These are phyloP conservation scores for Zaprionus lachaisei DNA, from an alignment of 1,140 invertebrate genomes.

Conservation along the genomic window DNA sequence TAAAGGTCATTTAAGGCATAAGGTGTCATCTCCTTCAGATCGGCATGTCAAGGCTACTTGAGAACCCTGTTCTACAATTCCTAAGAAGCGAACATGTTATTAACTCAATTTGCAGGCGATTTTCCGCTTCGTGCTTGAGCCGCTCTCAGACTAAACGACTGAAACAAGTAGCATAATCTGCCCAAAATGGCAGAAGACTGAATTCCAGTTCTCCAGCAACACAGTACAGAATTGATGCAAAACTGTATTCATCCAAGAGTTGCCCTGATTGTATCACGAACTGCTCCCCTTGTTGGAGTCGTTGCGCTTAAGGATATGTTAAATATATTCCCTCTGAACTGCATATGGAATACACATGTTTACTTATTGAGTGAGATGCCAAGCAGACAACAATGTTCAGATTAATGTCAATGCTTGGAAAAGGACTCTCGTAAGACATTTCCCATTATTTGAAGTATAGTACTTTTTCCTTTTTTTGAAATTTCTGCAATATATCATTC, in stretches of 20 bases:
- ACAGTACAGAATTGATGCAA: slow-evolving; percentile 31
- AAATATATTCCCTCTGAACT: slow-evolving; percentile 70
- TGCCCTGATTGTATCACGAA: slow-evolving; percentile 21
- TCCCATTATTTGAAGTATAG: neutral
- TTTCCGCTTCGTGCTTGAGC: slow-evolving; percentile 12
- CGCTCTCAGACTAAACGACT: slow-evolving; percentile 29
- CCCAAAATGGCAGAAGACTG: slow-evolving; percentile 17
- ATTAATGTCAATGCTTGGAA: slow-evolving; percentile 13
- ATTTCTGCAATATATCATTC: slow-evolving; percentile 26
- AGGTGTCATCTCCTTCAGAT: neutral
- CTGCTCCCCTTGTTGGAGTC: slow-evolving; percentile 54
- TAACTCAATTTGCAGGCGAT: slow-evolving; percentile 25
- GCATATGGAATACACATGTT: slow-evolving; percentile 4
- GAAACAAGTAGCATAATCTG: slow-evolving; percentile 33
- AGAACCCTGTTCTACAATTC: slow-evolving; percentile 11
- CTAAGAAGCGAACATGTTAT: slow-evolving; percentile 22
- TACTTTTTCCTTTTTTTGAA: neutral
- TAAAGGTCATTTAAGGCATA: neutral
- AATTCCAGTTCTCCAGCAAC: neutral
- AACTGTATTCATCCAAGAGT: slow-evolving; percentile 49
- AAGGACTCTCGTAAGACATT: neutral
- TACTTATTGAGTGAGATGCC: neutral
- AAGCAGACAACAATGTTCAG: neutral
- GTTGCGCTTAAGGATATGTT: slow-evolving; percentile 77
- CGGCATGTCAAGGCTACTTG: neutral